Percentiles rank a stretch among this genome's conserved stretches.
These are phyloP conservation scores for Amblyopsis hoosieri DNA, from an alignment of 2,797 vertebrate genomes.

Conservation along the genomic window DNA sequence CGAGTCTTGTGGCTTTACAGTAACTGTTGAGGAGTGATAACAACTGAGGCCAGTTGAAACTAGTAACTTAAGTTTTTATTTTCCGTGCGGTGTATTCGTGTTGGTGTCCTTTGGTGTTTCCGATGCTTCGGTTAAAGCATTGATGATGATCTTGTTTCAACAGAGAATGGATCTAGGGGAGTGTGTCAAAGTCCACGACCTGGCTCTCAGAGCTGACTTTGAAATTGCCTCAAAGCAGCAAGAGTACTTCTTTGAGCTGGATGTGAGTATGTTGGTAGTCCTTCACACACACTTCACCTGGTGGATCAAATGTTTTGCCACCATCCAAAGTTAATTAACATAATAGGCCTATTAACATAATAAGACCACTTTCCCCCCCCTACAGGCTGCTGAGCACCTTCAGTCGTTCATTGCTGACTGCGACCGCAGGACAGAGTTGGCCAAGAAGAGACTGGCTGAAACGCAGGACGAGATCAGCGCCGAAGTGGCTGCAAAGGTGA, in stretches of 20 bases:
- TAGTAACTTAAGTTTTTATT: too few relatives aligned
- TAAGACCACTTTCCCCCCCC: background rate
- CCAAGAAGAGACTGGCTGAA: constrained; percentile 96
- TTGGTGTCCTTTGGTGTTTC: too few relatives aligned
- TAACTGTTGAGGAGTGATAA: too few relatives aligned
- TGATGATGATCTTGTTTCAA: constrained; percentile 22
- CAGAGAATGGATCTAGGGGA: constrained; percentile 99
- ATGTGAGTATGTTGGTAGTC: constrained; percentile 82
- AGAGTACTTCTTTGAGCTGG: constrained; percentile 98
- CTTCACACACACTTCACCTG: background rate
- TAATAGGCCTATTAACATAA: too few relatives aligned
- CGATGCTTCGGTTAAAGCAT: background rate
- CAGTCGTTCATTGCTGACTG: constrained; percentile 98
- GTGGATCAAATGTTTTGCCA: too few relatives aligned
- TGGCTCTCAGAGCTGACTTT: constrained; percentile 96
- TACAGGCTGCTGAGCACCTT: constrained; percentile 93
- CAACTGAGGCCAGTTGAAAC: too few relatives aligned
- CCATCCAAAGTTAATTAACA: too few relatives aligned
- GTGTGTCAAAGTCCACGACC: constrained; percentile 95
- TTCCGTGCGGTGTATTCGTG: too few relatives aligned
- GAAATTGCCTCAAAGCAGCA: constrained; percentile 98
- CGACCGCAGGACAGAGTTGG: constrained; percentile 93
- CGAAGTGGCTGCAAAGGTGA: constrained; percentile 96
- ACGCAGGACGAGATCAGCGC: constrained; percentile 98
- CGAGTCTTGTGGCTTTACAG: too few relatives aligned